Evolutionary conservation across 2,797 vertebrate genomes (phyloP), one percentile per base, ranked within the genome.

Genomic region (Rallus crepitans): DNA sequence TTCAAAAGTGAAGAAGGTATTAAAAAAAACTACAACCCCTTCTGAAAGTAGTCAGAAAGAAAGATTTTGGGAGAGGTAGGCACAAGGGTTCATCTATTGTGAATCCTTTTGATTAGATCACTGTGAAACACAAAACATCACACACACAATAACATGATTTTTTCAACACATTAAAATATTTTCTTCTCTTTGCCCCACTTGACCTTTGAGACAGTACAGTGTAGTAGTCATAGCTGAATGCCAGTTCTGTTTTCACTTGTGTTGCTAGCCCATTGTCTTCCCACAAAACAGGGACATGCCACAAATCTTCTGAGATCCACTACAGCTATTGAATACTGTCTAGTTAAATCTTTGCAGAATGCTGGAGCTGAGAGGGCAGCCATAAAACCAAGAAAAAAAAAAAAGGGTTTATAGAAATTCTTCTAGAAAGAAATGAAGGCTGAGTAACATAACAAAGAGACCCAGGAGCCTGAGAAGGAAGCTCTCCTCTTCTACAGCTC

Each of bases 271-370:
- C 45, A 78, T 93, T 92, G 83, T 96, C 76, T 96, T 94, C 40
- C 56, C 0, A 4, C 79, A 73, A 45, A 94, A 53, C 55, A 86
- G 42, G 35, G 84, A 42, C 53, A 23, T 45, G 20, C n/a, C 85
- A 84, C 78, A 96, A 77, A 86, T 97, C 84, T 77, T 91, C 73
- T 28, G 69, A 92, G 71, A 82, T 92, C 70, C 25, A 23, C 60
- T 83, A 19, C 47, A 65, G 40, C 61, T 93, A 52, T 75, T 95
- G 72, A 93, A 78, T 75, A n/a, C 31, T 63, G 66, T 78, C 86
- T 60, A 53, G 84, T 48, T 87, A 65, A 77, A 73, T 60, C 57
- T 61, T 81, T 79, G 70, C 82, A 91, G 84, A 79, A 79, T 91
- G 28, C 50, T 93, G 77, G 72, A 94, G 64, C 86, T 81, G 16